Evolutionary conservation across 2,888 invertebrate species (phyloP).

Genomic region (Diarsia mendica): DNA sequence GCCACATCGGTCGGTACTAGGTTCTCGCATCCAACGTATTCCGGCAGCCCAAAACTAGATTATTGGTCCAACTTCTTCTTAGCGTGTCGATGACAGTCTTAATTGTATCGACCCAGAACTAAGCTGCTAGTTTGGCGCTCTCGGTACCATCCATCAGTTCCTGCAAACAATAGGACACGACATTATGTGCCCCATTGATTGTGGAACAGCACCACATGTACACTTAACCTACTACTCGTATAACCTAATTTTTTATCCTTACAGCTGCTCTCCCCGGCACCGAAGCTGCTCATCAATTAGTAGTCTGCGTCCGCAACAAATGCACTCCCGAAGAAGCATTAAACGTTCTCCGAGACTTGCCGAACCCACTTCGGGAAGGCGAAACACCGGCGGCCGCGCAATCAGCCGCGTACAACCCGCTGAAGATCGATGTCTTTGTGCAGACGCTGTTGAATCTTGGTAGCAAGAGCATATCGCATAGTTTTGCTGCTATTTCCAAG

Average conservation of each 20-base stretch:
- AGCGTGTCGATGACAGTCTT: too few species aligned
- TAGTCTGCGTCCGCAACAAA: constrained; percentile 96
- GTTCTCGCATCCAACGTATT: not conserved
- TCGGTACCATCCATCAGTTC: too few species aligned
- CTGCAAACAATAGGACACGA: too few species aligned
- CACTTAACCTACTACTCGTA: too few species aligned
- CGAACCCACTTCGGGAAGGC: constrained; percentile 94
- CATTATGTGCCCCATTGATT: too few species aligned
- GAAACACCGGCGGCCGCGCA: constrained; percentile 91
- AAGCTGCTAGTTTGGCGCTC: too few species aligned
- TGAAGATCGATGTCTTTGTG: constrained; percentile 99
- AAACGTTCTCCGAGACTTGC: constrained; percentile 95
- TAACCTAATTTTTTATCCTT: constrained; percentile 58
- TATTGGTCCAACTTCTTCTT: too few species aligned
- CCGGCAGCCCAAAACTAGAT: not conserved
- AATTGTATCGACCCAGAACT: too few species aligned
- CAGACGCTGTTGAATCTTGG: constrained; percentile 98
- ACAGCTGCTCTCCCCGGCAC: constrained; percentile 94
- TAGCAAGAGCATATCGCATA: constrained; percentile 99
- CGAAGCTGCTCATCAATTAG: constrained; percentile 95
- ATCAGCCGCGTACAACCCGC: constrained; percentile 95
- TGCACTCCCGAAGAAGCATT: constrained; percentile 97
- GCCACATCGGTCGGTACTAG: not conserved
- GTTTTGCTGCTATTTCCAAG: constrained; percentile 99
- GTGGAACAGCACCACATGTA: too few species aligned